These are phyloP conservation scores for Hecatera dysodea DNA, from an alignment of 2,888 invertebrate species.

Conservation along the genomic window DNA sequence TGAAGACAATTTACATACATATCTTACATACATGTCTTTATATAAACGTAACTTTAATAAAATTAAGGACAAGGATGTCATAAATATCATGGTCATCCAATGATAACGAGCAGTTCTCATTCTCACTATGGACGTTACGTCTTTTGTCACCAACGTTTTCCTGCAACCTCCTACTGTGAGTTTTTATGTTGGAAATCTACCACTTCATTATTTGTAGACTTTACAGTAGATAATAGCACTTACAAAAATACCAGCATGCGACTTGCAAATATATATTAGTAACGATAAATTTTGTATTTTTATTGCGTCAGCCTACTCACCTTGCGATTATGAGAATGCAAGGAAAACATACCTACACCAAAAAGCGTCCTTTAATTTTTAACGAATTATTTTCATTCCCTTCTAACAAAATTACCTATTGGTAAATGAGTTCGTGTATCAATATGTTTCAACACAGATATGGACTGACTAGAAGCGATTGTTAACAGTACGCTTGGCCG, in stretches of 20 bases:
- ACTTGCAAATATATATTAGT: conserved; percentile 19
- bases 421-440: background rate
- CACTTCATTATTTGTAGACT: background rate
- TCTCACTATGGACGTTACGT: background rate
- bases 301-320: conserved; percentile 29
- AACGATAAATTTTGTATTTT: conserved; percentile 13
- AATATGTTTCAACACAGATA: background rate
- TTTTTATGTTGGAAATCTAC: background rate
- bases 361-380: conserved; percentile 1
- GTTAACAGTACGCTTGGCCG: background rate
- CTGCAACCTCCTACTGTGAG: background rate
- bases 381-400: background rate
- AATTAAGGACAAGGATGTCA: conserved; percentile 33
- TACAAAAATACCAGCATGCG: background rate
- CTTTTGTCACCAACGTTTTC: background rate
- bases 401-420: background rate
- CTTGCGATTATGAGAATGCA: conserved; percentile 21
- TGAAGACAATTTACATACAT: conserved; percentile 6
- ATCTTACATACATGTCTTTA: too few relatives aligned
- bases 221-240: too few relatives aligned
- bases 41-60: conserved; percentile 1
- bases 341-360: conserved; percentile 5
- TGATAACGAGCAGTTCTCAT: conserved; percentile 8
- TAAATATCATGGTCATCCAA: conserved; percentile 33
- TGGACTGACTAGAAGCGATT: background rate